These are phyloP conservation scores for Cariama cristata DNA, from an alignment of 2,113 vertebrate species.

Conservation along the genomic window DNA sequence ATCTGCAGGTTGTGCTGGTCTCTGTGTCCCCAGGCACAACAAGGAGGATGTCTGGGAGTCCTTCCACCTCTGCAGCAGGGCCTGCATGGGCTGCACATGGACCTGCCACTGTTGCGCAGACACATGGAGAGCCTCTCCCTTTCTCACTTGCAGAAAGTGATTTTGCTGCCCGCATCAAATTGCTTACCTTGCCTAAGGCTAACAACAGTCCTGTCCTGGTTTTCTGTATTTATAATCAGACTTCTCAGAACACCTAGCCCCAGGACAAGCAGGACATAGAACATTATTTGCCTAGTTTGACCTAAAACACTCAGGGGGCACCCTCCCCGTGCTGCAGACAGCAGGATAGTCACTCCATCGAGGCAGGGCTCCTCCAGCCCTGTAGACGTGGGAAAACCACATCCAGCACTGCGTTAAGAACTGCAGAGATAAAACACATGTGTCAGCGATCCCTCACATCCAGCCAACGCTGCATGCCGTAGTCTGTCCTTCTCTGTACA, in stretches of 20 bases:
- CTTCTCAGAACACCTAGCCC: not conserved
- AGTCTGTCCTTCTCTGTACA: not conserved
- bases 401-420: not conserved
- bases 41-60: not conserved
- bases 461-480: not conserved
- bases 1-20: not conserved
- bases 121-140: not conserved
- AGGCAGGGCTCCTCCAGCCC: not conserved
- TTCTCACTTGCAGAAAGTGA: not conserved
- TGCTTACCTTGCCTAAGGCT: not conserved
- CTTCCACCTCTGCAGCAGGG: not conserved
- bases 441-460: not conserved
- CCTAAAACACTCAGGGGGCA: not conserved
- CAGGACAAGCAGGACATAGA: not conserved
- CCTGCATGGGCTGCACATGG: not conserved
- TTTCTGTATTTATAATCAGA: not conserved
- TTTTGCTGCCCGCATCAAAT: not conserved
- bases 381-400: not conserved
- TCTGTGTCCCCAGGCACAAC: not conserved
- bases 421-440: accelerated
- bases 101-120: not conserved
- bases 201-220: not conserved
- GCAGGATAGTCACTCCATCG: not conserved
- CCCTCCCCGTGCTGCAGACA: not conserved
- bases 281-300: not conserved